These are phyloP conservation scores for Onychomys torridus DNA, from an alignment of 2,797 vertebrate species.

Conservation along the genomic window DNA sequence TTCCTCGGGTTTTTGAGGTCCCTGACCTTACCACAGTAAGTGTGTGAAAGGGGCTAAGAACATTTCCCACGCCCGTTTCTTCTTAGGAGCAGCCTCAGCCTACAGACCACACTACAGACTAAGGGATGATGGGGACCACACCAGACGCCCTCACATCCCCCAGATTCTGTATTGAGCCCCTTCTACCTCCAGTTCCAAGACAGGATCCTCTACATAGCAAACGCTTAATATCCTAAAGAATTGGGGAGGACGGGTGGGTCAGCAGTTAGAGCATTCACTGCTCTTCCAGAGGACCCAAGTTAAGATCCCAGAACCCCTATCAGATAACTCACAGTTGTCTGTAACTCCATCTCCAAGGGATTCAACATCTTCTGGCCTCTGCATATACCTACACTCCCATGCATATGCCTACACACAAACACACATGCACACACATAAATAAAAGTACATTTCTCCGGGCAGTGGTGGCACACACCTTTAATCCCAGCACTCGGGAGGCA, in stretches of 20 bases:
- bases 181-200: not conserved
- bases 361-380: not conserved
- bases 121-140: not conserved
- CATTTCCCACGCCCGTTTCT: not conserved
- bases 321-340: not conserved
- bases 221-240: not conserved
- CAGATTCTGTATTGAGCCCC: not conserved
- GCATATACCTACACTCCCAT: not conserved
- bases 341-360: not conserved
- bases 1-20: not conserved
- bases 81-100: not conserved
- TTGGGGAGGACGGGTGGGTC: not conserved
- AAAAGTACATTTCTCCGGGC: not conserved
- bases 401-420: not conserved
- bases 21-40: not conserved
- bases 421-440: not conserved
- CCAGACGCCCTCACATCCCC: not conserved
- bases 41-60: slow-evolving; percentile 22
- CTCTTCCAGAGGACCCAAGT: no score
- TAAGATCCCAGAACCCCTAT: not conserved
- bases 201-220: not conserved
- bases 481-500: no score
- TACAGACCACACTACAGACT: not conserved
- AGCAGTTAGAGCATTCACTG: not conserved
- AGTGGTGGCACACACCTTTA: no score